Percentiles rank a stretch among this genome's conserved stretches.
These are phyloP conservation scores for Myrmecophaga tridactyla DNA, from an alignment of 2,113 vertebrate genomes.

Conservation along the genomic window DNA sequence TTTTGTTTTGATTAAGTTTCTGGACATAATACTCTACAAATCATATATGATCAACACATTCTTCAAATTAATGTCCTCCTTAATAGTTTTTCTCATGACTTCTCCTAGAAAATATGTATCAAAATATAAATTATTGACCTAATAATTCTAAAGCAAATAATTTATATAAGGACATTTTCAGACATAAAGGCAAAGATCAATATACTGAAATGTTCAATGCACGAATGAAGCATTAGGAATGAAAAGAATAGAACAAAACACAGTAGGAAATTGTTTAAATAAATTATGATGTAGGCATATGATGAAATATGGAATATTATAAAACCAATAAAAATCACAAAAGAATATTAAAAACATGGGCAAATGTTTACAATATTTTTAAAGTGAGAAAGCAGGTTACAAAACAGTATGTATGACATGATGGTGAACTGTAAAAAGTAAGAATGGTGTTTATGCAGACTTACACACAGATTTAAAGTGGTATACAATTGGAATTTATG, in stretches of 20 bases:
- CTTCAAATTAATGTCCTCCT: neutral
- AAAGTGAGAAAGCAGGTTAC: neutral
- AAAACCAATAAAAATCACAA: neutral
- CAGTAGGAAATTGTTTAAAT: neutral
- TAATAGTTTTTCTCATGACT: neutral
- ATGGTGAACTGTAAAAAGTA: too few species aligned
- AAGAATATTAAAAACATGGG: neutral
- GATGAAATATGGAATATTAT: neutral
- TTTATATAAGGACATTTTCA: neutral
- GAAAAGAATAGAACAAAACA: neutral
- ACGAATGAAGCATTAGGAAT: neutral
- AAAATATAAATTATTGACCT: neutral
- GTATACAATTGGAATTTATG: neutral
- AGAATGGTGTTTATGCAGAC: too few species aligned
- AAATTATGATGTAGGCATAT: neutral
- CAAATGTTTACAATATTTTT: neutral
- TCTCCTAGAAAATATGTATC: neutral
- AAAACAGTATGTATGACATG: neutral
- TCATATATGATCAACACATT: neutral
- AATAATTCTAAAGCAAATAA: neutral
- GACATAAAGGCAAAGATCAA: neutral
- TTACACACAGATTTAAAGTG: neutral
- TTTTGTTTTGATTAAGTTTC: neutral
- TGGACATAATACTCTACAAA: neutral
- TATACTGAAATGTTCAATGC: neutral